Percentiles rank a stretch among this genome's conserved stretches.
phyloP scores from a whole-genome alignment of 2,113 vertebrate species.

The Myrmecophaga tridactyla region DNA sequence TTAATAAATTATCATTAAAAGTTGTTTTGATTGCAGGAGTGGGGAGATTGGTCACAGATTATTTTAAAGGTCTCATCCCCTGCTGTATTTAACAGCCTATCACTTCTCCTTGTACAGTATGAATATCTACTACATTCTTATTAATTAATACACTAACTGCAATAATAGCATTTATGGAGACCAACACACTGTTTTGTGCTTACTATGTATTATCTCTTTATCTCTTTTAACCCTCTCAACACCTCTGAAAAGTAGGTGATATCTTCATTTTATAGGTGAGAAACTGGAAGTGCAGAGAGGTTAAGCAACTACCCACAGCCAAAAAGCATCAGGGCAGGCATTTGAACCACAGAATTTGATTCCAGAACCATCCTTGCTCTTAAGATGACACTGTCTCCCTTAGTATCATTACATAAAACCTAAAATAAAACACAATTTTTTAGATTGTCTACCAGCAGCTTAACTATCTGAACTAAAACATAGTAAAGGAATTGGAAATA shows the following conservation, averaged over 20 bases:
- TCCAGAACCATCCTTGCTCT: background rate
- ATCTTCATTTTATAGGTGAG: background rate
- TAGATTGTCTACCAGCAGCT: background rate
- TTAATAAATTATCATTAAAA: constrained; percentile 30
- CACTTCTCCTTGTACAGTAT: background rate
- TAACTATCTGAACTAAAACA: background rate
- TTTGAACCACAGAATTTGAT: background rate
- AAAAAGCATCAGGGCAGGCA: background rate
- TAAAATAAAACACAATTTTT: background rate
- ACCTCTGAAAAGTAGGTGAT: background rate
- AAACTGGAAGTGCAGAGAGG: background rate
- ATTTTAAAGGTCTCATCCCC: background rate
- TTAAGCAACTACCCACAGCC: background rate
- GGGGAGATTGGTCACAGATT: background rate
- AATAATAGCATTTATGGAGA: constrained; percentile 16
- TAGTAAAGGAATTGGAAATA: background rate
- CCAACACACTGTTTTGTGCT: background rate
- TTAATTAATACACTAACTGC: background rate
- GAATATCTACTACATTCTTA: background rate
- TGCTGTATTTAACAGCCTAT: background rate
- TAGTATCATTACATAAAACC: background rate
- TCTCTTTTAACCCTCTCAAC: background rate
- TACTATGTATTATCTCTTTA: background rate
- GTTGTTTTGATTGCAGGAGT: constrained; percentile 1
- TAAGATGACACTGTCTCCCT: background rate